Percentiles rank a stretch among this genome's conserved stretches.
phyloP scores from a whole-genome alignment of 1,140 invertebrate species.

The Pollicipes pollicipes region DNA sequence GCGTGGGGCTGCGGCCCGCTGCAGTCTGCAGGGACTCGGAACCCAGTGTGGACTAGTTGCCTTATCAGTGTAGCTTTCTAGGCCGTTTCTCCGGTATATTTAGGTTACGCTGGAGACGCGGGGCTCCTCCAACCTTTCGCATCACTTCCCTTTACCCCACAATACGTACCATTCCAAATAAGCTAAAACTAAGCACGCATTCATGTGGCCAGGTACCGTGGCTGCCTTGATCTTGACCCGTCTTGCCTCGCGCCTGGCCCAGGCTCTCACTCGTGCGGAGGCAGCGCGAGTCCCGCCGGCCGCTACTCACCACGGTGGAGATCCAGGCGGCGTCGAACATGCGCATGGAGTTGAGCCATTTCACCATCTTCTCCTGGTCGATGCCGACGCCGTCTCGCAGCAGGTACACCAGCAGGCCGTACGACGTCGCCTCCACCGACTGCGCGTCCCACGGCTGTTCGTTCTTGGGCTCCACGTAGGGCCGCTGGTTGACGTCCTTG shows the following conservation, averaged over 20 bases:
- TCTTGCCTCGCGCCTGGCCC: too few species aligned
- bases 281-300: too few species aligned
- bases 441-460: conserved; percentile 26
- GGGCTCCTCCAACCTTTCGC: too few species aligned
- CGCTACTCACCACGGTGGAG: conserved; percentile 30
- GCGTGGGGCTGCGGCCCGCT: neutral
- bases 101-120: too few species aligned
- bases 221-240: too few species aligned
- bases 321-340: conserved; percentile 35
- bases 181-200: too few species aligned
- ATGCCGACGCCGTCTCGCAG: conserved; percentile 26
- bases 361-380: conserved; percentile 30
- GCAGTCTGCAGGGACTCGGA: neutral
- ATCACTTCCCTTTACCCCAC: too few species aligned
- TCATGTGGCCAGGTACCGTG: too few species aligned
- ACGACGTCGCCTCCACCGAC: conserved; percentile 36
- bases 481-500: conserved; percentile 27
- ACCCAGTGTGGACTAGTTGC: conserved; percentile 10
- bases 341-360: conserved; percentile 37
- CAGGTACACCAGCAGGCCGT: conserved; percentile 35
- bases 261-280: too few species aligned
- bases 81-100: too few species aligned
- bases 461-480: conserved; percentile 27
- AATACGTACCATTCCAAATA: too few species aligned
- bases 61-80: neutral